Conservation (phyloP, 2,888 invertebrate genomes). For the Ariolimax columbianus region DNA sequence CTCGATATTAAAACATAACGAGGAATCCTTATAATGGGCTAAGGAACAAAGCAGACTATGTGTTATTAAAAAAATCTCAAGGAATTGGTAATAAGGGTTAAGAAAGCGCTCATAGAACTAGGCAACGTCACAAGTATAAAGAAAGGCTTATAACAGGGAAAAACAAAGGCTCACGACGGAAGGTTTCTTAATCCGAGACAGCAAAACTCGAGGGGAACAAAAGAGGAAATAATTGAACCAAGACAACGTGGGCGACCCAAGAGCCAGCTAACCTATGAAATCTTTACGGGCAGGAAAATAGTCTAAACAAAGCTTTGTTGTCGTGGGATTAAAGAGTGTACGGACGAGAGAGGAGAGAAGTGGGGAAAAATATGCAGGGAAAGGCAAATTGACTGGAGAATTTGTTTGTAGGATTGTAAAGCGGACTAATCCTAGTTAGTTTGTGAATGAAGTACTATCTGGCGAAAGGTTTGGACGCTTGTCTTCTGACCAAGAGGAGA, state of each 20-base stretch:
- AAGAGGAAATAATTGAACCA: background rate
- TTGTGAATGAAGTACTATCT: too few relatives aligned
- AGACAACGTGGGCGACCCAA: background rate
- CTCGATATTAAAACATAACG: background rate
- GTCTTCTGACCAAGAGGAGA: too few relatives aligned
- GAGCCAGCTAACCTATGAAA: background rate
- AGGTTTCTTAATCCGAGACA: background rate
- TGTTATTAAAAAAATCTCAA: background rate
- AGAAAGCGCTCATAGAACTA: background rate
- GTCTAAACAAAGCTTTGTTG: background rate
- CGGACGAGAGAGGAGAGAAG: too few relatives aligned
- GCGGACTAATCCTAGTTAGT: too few relatives aligned
- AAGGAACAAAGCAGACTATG: background rate
- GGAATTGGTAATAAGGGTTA: background rate
- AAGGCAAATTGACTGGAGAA: too few relatives aligned
- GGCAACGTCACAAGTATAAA: background rate
- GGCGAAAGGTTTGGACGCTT: too few relatives aligned
- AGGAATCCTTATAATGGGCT: background rate
- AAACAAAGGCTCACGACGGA: background rate
- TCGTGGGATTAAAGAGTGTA: too few relatives aligned
- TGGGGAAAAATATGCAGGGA: too few relatives aligned
- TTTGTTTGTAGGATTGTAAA: too few relatives aligned
- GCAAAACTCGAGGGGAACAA: background rate
- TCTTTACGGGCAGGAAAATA: background rate
- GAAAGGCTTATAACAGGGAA: background rate